Conservation (phyloP, 2,113 vertebrate species). For the Brachionichthys hirsutus region DNA sequence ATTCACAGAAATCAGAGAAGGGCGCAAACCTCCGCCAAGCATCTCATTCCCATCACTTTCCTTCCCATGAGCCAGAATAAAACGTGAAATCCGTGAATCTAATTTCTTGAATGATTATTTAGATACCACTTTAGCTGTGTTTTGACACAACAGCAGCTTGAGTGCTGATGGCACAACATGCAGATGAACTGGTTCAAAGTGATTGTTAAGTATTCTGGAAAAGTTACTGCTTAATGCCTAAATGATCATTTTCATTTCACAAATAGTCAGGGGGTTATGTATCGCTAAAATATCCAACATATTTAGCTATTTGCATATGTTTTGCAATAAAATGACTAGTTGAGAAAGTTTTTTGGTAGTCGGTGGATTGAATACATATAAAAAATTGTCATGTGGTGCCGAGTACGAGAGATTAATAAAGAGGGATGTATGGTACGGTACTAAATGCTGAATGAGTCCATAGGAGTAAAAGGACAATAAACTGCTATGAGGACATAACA, state of each 20-base stretch:
- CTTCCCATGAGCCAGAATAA: too few relatives aligned
- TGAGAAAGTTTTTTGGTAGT: not conserved
- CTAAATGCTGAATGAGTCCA: not conserved
- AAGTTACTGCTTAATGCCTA: not conserved
- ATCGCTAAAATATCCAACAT: too few relatives aligned
- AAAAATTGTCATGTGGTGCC: too few relatives aligned
- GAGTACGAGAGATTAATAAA: too few relatives aligned
- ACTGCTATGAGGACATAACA: constrained; percentile 9
- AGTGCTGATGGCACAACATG: constrained; percentile 61
- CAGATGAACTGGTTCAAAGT: constrained; percentile 30
- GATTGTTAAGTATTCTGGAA: constrained; percentile 16
- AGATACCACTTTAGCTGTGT: constrained; percentile 4
- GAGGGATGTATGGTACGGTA: not conserved
- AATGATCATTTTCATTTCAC: too few relatives aligned
- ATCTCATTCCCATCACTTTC: too few relatives aligned
- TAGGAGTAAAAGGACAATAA: constrained; percentile 8
- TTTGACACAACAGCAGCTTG: constrained; percentile 16
- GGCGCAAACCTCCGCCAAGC: too few relatives aligned
- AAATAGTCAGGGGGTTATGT: too few relatives aligned
- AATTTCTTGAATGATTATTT: constrained; percentile 11
- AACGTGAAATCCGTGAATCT: constrained; percentile 9
- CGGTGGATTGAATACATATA: too few relatives aligned
- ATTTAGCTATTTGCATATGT: too few relatives aligned
- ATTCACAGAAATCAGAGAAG: too few relatives aligned
- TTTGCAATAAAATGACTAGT: not conserved